Percentiles rank a stretch among this genome's conserved stretches.
These are phyloP conservation scores for Panthera leo DNA, from an alignment of 2,113 vertebrate genomes.

Conservation along the genomic window DNA sequence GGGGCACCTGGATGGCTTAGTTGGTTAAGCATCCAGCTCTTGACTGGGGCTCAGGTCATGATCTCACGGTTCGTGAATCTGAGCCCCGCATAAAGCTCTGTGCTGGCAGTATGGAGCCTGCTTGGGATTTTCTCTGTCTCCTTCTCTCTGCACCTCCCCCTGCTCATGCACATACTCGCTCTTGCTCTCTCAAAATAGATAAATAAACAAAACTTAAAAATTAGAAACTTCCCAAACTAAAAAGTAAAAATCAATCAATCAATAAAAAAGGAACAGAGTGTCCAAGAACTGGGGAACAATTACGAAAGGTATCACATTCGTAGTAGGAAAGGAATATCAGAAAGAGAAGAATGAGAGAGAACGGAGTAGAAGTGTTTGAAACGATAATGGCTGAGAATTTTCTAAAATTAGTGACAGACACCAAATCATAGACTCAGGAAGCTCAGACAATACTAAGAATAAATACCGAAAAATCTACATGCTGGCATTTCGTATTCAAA, in stretches of 20 bases:
- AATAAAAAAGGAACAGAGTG: not conserved
- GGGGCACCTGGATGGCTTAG: too few species aligned
- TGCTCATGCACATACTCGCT: too few species aligned
- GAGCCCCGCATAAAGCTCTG: too few species aligned
- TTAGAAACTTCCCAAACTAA: not conserved
- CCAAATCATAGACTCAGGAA: not conserved
- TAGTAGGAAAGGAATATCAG: not conserved
- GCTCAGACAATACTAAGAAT: not conserved
- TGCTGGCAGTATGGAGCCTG: too few species aligned
- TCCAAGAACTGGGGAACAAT: not conserved
- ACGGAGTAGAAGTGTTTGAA: not conserved
- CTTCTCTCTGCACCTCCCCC: too few species aligned
- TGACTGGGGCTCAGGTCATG: too few species aligned
- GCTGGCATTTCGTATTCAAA: not conserved
- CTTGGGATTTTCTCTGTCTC: too few species aligned
- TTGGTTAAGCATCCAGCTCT: too few species aligned
- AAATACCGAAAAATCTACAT: not conserved
- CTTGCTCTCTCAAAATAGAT: too few species aligned
- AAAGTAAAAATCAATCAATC: not conserved
- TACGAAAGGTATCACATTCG: not conserved
- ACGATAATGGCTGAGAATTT: not conserved
- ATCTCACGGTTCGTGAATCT: too few species aligned
- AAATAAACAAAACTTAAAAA: too few species aligned
- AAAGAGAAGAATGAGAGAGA: not conserved
- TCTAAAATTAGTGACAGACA: not conserved